phyloP scores from a whole-genome alignment of 2,113 vertebrate species.

The Electrona antarctica region DNA sequence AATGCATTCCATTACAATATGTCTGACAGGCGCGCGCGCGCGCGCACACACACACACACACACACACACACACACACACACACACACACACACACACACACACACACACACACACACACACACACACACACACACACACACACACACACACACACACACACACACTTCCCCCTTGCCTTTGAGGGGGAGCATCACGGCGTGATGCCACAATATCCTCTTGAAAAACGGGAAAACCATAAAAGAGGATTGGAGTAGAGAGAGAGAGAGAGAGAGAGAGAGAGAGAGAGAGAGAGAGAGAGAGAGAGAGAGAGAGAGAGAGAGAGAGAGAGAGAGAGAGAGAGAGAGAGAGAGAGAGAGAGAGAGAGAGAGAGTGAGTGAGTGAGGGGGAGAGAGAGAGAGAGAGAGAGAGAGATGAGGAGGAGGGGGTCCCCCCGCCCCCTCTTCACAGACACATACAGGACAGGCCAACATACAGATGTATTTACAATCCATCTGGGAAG shows the following conservation, averaged over 20 bases:
- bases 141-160: constrained; percentile 8
- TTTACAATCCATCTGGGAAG: too few relatives aligned
- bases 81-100: neutral
- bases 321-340: constrained; percentile 7
- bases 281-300: constrained; percentile 43
- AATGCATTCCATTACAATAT: constrained; percentile 55
- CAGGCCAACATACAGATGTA: too few relatives aligned
- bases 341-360: constrained; percentile 32
- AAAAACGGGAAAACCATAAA: too few relatives aligned
- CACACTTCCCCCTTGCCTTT: neutral
- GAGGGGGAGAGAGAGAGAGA: constrained; percentile 28
- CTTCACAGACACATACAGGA: too few relatives aligned
- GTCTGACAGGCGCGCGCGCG: constrained; percentile 43
- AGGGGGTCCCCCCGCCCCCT: neutral
- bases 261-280: constrained; percentile 5
- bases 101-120: neutral
- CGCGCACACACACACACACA: constrained; percentile 4
- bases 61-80: constrained; percentile 8
- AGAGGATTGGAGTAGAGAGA: neutral
- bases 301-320: constrained; percentile 40
- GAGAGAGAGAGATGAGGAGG: constrained; percentile 28
- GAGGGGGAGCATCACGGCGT: too few relatives aligned
- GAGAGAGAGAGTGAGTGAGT: constrained; percentile 42
- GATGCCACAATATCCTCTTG: too few relatives aligned
- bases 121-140: neutral